Base-by-base conservation (phyloP, 2,888 invertebrate species). In the Drosophila longiperda region DNA sequence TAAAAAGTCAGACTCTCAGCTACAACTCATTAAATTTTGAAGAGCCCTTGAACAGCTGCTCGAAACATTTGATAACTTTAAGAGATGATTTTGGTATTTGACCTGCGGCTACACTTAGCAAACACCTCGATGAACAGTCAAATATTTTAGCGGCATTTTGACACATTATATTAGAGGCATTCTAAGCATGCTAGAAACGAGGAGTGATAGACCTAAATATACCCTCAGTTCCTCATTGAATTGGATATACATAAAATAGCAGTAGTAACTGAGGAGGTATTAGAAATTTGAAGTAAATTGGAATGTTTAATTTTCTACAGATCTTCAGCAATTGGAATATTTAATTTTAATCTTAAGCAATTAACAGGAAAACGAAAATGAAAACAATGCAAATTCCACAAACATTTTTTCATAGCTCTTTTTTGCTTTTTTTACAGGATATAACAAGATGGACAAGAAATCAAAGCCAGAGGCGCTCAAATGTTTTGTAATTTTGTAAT, bases 1-100 rank as follows among this genome's bases (percentile, higher is more conserved):
- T 1, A 26, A 17, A 20, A 38, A 9, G 23, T 45, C 15, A 59
- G 40, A 34, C 33, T 17, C 57, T 58, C 45, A 32, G 36, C 53
- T 59, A 61, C 74, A 80, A 80, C 83, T 87, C 86, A 84, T 87
- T 87, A 85, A 72, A 79, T 71, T 40, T 64, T 78, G 29, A 87
- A 87, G 89, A 68, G 89, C 61, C 55, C 89, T 85, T 49, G 66
- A 82, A 57, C 89, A 89, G 68, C 84, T 82, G 87, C 48, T 78
- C 42, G 42, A 50, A 52, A 50, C 49, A 69, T 48, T 66, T 55
- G n/a, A 42, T 42, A 71, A 62, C 34, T 63, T 64, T 73, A 48
- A 59, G 66, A 70, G 61, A 74, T 71, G 55, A 65, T 57, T 45
- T 55, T 59, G 33, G 33, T 29, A 9, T 57, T 40, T 60, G 49